Base-by-base conservation (phyloP, 2,113 vertebrate species). In the Chrysemys picta region DNA sequence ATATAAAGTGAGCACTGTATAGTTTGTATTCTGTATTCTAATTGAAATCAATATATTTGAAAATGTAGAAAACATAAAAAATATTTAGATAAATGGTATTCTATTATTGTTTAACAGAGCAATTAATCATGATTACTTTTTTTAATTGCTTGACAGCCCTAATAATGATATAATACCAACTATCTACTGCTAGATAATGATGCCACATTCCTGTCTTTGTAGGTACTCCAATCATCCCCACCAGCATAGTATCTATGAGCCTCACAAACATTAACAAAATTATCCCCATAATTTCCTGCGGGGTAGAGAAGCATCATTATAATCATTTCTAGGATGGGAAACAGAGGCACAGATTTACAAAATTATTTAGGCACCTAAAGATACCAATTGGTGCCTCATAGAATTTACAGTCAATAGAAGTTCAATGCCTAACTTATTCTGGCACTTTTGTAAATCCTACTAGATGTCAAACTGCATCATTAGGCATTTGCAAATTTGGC, bases 141-240 rank as follows among this genome's bases (percentile, higher is more conserved):
- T 53, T 53, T 53, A 53, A 53, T 53, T 6, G 19, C 19, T 53
- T 53, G 53, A 53, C 53, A 53, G 53, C 53, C 19, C 53, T 53
- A 53, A 53, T 53, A 14, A 62, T 62, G 29, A 29, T 59, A 59
- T 27, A 59, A 59, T 62, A 59, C 27, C 11, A 59, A 13, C 12
- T 16, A 50, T 65, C 38, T 75, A 35, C 84, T 88, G 62, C 69
- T 45, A 49, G 53, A 49, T 42, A 92, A 8, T 6, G 86, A 52
- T 11, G 6, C 0, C 1, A 7, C 1, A 69, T 38, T 0, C n/a
- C 27, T 85, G 84, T 85, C 11, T 79, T 85, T 72, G 35, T n/a
- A 69, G 12, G 17, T 69, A 69, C 35, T 69, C 17, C 65, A 38
- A 38, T 69, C 17, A 69, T 69, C 35, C n/a, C 35, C 35, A 69